Conservation (phyloP, 2,888 invertebrate species). For the Xanthia togata region DNA sequence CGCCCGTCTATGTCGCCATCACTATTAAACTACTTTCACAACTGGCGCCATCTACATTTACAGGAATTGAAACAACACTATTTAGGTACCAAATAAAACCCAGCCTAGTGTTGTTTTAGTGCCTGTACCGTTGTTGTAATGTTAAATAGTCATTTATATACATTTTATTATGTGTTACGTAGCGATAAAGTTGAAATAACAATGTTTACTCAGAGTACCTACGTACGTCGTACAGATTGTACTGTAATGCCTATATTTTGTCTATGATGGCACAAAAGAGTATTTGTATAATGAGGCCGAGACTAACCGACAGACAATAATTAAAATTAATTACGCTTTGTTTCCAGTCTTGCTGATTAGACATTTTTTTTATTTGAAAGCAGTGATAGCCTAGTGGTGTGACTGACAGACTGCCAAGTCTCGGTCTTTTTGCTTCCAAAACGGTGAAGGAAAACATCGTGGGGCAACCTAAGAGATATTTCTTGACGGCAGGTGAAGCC, state of each 20-base stretch:
- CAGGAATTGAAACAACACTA: conserved; percentile 63
- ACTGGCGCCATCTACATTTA: conserved; percentile 71
- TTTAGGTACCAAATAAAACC: conserved; percentile 68
- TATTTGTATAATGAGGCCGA: neutral
- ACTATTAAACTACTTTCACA: conserved; percentile 67
- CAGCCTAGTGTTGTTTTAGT: conserved; percentile 65
- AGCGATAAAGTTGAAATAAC: conserved; percentile 55
- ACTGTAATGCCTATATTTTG: neutral
- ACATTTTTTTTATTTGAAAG: neutral
- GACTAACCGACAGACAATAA: neutral
- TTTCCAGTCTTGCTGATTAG: neutral
- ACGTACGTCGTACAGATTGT: neutral
- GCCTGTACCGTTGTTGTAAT: conserved; percentile 59
- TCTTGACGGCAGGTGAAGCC: too few species aligned
- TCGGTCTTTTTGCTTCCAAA: too few species aligned
- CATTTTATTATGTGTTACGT: conserved; percentile 51
- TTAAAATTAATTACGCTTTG: neutral
- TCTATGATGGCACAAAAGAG: neutral
- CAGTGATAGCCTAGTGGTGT: too few species aligned
- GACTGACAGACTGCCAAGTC: too few species aligned
- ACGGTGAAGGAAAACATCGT: too few species aligned
- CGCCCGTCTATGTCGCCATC: conserved; percentile 58
- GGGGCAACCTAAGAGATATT: too few species aligned
- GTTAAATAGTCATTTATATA: conserved; percentile 64
- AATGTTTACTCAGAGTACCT: conserved; percentile 37